Evolutionary conservation across 1,140 invertebrate genomes (phyloP).

Genomic region (Asobara japonica): DNA sequence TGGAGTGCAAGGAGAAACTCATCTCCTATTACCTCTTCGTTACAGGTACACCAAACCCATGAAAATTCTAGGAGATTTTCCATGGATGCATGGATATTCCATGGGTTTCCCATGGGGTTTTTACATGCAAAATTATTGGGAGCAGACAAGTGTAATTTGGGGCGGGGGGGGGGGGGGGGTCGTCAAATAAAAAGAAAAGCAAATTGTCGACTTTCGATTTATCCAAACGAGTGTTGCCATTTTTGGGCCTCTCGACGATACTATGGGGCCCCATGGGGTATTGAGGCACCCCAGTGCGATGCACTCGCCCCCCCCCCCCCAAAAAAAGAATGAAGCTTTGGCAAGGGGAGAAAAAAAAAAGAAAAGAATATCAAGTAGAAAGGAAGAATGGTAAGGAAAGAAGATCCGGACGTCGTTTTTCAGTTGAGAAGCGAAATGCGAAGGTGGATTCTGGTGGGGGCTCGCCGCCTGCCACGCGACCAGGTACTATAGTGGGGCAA

Average conservation of each 20-base stretch:
- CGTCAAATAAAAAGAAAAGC: neutral
- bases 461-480: conserved; percentile 36
- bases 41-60: too few species aligned
- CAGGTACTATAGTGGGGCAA: conserved; percentile 26
- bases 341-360: neutral
- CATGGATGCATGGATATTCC: too few species aligned
- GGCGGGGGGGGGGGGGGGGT: too few species aligned
- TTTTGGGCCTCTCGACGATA: conserved; percentile 14
- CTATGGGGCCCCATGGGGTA: conserved; percentile 17
- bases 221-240: neutral
- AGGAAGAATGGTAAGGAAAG: conserved; percentile 18
- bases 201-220: conserved; percentile 2
- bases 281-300: conserved; percentile 12
- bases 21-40: too few species aligned
- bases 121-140: neutral
- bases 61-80: too few species aligned
- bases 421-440: conserved; percentile 29
- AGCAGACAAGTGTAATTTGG: neutral
- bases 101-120: neutral
- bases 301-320: conserved; percentile 4
- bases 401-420: conserved; percentile 18
- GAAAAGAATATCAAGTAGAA: conserved; percentile 13
- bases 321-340: conserved; percentile 13
- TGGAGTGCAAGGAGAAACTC: too few species aligned
- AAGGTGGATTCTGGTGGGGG: conserved; percentile 23